Evolutionary conservation across 2,113 vertebrate genomes (phyloP).

Genomic region (Cavia porcellus): DNA sequence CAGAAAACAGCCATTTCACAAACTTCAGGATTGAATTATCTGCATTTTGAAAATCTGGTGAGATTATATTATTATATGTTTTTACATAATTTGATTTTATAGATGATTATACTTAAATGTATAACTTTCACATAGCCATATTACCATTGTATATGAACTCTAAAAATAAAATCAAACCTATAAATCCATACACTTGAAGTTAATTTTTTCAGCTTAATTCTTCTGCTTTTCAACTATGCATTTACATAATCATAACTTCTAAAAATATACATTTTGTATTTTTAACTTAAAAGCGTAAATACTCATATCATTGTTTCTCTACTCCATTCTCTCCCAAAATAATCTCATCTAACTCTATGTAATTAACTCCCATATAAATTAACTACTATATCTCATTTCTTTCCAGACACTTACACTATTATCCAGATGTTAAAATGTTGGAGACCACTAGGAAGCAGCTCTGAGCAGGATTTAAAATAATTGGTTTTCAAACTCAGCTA

Average conservation of each 20-base stretch:
- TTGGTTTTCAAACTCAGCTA: too few species aligned
- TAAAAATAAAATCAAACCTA: not conserved
- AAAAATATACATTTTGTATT: not conserved
- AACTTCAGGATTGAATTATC: not conserved
- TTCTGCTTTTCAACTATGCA: not conserved
- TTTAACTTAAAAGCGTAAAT: not conserved
- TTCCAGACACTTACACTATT: not conserved
- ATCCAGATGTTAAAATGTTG: not conserved
- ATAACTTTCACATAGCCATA: not conserved
- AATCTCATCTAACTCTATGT: not conserved
- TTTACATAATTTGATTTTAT: not conserved
- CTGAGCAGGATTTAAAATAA: too few species aligned
- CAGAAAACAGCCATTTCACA: not conserved
- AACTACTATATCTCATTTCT: not conserved
- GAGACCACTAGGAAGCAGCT: too few species aligned
- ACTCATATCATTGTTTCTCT: not conserved
- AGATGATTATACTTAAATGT: not conserved
- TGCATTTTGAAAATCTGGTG: not conserved
- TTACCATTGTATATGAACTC: not conserved
- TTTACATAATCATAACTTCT: not conserved
- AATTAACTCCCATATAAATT: not conserved
- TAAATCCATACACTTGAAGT: not conserved
- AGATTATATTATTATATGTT: not conserved
- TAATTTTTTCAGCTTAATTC: not conserved
- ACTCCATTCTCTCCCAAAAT: not conserved